phyloP scores from a whole-genome alignment of 1,140 invertebrate species.

The Andrena cerasifolii region DNA sequence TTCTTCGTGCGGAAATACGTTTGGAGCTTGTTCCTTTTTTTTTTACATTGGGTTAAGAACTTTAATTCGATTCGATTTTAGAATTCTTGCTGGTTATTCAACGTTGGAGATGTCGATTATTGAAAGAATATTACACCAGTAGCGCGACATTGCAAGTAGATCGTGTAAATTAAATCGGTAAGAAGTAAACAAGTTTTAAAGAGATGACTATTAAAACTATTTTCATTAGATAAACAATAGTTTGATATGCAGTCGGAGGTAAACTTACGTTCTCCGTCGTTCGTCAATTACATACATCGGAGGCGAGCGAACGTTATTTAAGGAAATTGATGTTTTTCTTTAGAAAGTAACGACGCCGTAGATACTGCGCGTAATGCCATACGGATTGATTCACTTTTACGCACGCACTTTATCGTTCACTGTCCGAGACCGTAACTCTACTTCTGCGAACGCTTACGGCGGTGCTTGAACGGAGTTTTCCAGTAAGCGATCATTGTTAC shows the following conservation, averaged over 20 bases:
- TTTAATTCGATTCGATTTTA: too few relatives aligned
- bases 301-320: constrained; percentile 2
- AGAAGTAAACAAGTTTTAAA: background rate
- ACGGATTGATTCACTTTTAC: constrained; percentile 59
- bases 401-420: constrained; percentile 48
- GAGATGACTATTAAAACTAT: background rate
- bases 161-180: background rate
- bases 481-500: constrained; percentile 47
- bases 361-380: constrained; percentile 33
- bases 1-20: background rate
- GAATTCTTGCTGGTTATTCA: too few relatives aligned
- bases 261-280: constrained; percentile 15
- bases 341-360: constrained; percentile 57
- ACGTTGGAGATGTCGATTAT: background rate
- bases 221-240: background rate
- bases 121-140: background rate
- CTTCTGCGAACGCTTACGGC: constrained; percentile 17
- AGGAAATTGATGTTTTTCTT: constrained; percentile 48
- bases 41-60: background rate
- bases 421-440: constrained; percentile 9
- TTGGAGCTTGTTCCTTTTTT: too few relatives aligned
- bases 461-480: constrained; percentile 35
- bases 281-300: background rate
- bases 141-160: background rate
- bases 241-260: background rate